phyloP scores from a whole-genome alignment of 2,888 invertebrate species.

The Cinara cedri region DNA sequence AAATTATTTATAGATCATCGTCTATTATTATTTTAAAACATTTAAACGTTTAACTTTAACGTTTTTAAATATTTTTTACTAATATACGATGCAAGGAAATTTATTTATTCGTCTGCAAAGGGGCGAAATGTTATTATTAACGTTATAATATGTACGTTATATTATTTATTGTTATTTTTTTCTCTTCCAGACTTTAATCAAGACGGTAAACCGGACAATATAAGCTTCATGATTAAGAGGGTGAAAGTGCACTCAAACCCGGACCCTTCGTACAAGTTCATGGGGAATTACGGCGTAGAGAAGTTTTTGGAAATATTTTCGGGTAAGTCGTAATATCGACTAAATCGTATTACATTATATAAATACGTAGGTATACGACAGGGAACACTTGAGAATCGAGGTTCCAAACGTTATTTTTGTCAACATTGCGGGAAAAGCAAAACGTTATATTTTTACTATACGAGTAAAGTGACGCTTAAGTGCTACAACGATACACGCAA shows the following conservation, averaged over 20 bases:
- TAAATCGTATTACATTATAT: background rate
- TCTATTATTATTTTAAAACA: too few relatives aligned
- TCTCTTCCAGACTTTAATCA: conserved; percentile 83
- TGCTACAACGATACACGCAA: conserved; percentile 35
- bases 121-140: too few relatives aligned
- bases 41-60: too few relatives aligned
- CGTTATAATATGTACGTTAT: background rate
- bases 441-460: too few relatives aligned
- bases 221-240: conserved; percentile 94
- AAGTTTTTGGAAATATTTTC: conserved; percentile 98
- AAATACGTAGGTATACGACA: background rate
- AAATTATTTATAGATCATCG: too few relatives aligned
- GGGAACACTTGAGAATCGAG: too few relatives aligned
- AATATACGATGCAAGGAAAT: too few relatives aligned
- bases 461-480: too few relatives aligned
- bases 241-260: conserved; percentile 91
- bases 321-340: conserved; percentile 67
- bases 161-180: conserved; percentile 33
- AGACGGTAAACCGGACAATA: conserved; percentile 89
- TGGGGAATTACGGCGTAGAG: conserved; percentile 96
- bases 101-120: too few relatives aligned
- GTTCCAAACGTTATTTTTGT: too few relatives aligned
- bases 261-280: conserved; percentile 86
- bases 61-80: too few relatives aligned
- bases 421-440: background rate